These are phyloP conservation scores for Bagarius yarrelli DNA, from an alignment of 2,113 vertebrate species.

Conservation along the genomic window DNA sequence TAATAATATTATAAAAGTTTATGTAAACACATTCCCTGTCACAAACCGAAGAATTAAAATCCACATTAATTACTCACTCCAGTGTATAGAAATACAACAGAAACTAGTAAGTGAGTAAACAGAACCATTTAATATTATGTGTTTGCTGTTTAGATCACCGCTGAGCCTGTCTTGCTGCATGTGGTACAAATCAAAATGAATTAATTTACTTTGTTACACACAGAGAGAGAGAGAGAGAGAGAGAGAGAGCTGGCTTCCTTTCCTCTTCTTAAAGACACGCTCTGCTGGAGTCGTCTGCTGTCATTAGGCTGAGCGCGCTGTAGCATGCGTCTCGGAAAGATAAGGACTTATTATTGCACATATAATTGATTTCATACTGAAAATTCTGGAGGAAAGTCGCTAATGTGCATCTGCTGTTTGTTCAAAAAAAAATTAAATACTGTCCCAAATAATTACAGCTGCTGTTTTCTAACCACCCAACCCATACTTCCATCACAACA, in stretches of 20 bases:
- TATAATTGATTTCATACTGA: conserved; percentile 63
- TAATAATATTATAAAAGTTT: neutral
- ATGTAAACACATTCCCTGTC: neutral
- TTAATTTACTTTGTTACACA: conserved; percentile 8
- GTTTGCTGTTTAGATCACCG: conserved; percentile 5
- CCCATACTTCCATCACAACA: conserved; percentile 4
- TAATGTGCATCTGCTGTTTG: conserved; percentile 53
- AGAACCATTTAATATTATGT: neutral
- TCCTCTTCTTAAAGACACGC: conserved; percentile 29
- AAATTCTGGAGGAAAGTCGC: conserved; percentile 54
- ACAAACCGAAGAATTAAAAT: neutral
- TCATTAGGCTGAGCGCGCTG: conserved; percentile 41
- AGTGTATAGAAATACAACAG: neutral
- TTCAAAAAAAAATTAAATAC: conserved; percentile 47
- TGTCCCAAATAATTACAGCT: conserved; percentile 57
- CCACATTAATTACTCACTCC: neutral
- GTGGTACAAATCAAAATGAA: conserved; percentile 18
- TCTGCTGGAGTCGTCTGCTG: conserved; percentile 39
- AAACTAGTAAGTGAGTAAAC: neutral
- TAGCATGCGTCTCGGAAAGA: conserved; percentile 56
- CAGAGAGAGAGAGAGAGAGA: too few relatives aligned
- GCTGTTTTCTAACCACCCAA: conserved; percentile 41
- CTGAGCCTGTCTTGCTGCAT: neutral
- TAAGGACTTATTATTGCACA: conserved; percentile 56
- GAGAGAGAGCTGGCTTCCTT: neutral